Percentiles rank a stretch among this genome's conserved stretches.
These are phyloP conservation scores for Trochalopteron elliotii DNA, from an alignment of 2,113 vertebrate species.

Conservation along the genomic window DNA sequence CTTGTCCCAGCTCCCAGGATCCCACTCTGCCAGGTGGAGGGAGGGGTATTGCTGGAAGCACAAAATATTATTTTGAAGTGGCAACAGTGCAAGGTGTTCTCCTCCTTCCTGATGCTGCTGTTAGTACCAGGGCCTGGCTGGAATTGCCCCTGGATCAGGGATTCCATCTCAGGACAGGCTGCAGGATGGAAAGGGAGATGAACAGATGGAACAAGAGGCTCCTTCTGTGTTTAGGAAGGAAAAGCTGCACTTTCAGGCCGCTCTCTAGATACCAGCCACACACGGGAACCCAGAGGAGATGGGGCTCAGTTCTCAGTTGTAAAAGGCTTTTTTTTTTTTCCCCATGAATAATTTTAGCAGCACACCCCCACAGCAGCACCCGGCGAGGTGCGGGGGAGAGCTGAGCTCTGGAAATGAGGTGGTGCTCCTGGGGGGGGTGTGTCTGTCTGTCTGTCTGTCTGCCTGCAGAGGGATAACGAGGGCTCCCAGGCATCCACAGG, in stretches of 20 bases:
- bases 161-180: background rate
- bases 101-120: background rate
- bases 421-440: background rate
- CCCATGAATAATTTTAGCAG: conserved; percentile 26
- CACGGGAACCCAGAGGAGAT: background rate
- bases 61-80: background rate
- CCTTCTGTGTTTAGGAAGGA: background rate
- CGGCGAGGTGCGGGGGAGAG: background rate
- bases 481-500: background rate
- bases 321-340: background rate
- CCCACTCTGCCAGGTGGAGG: background rate
- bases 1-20: background rate
- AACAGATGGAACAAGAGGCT: background rate
- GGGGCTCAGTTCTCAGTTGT: background rate
- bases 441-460: background rate
- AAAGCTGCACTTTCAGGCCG: background rate
- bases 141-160: background rate
- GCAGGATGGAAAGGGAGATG: background rate
- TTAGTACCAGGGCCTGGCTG: background rate
- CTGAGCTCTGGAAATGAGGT: background rate
- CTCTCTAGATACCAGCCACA: background rate
- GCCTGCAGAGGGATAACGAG: background rate
- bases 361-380: background rate
- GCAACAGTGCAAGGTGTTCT: background rate
- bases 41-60: background rate